phyloP scores from a whole-genome alignment of 2,113 vertebrate genomes.

The Diadophis punctatus region DNA sequence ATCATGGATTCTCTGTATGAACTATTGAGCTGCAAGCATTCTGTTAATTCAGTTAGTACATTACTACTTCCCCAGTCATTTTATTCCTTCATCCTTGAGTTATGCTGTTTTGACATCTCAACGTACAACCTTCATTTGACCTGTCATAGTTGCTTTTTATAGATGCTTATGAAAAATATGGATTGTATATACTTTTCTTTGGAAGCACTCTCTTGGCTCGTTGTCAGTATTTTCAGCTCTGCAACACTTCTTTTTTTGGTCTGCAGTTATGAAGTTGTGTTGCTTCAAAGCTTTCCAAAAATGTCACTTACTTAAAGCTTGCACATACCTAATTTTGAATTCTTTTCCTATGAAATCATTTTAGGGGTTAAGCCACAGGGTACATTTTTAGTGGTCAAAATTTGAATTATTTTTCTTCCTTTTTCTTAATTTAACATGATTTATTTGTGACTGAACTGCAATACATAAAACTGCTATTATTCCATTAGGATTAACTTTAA shows the following conservation, averaged over 20 bases:
- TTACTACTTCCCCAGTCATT: background rate
- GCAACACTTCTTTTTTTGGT: constrained; percentile 63
- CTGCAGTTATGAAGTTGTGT: constrained; percentile 44
- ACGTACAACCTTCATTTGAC: background rate
- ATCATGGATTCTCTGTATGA: no score
- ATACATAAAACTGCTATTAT: constrained; percentile 42
- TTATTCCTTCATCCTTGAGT: background rate
- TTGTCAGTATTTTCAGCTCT: constrained; percentile 49
- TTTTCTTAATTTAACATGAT: constrained; percentile 32
- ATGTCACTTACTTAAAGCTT: constrained; percentile 46
- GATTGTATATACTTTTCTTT: constrained; percentile 42
- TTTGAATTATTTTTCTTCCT: constrained; percentile 10
- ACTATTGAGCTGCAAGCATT: background rate
- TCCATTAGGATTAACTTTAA: constrained; percentile 34
- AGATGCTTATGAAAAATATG: constrained; percentile 47
- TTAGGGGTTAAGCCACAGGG: constrained; percentile 12
- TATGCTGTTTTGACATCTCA: background rate
- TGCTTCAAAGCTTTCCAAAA: constrained; percentile 49
- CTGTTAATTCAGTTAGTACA: background rate
- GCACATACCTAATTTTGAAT: constrained; percentile 61
- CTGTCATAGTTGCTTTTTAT: constrained; percentile 15
- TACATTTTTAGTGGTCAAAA: constrained; percentile 50
- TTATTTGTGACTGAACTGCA: constrained; percentile 37
- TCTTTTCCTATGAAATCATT: constrained; percentile 57
- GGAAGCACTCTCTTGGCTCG: constrained; percentile 47